Percentiles rank a stretch among this genome's conserved stretches.
These are phyloP conservation scores for Pteronotus mesoamericanus DNA, from an alignment of 2,797 vertebrate species.

Conservation along the genomic window DNA sequence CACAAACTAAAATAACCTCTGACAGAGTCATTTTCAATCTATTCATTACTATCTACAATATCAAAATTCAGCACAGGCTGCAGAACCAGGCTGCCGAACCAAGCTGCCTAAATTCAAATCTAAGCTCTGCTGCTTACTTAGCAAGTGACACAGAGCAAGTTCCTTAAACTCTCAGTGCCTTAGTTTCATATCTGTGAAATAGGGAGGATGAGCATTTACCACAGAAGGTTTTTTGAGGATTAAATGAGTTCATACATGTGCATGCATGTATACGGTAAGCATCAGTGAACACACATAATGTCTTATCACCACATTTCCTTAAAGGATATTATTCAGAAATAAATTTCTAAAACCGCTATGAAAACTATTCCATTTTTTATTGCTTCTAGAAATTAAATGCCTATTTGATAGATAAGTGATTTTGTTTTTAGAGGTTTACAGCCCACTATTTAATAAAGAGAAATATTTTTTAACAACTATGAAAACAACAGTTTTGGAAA, in stretches of 20 bases:
- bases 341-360: neutral
- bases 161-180: neutral
- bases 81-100: neutral
- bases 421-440: neutral
- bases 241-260: neutral
- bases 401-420: neutral
- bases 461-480: neutral
- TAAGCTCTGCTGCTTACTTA: neutral
- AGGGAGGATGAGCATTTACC: neutral
- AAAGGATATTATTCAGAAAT: neutral
- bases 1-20: neutral
- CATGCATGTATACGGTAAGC: neutral
- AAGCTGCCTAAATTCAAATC: neutral
- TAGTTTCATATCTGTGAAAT: neutral
- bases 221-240: neutral
- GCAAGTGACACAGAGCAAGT: neutral
- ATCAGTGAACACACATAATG: neutral
- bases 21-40: neutral
- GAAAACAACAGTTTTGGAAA: neutral
- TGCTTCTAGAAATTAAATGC: neutral
- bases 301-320: neutral
- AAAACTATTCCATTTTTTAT: neutral
- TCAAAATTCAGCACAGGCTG: neutral
- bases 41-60: neutral
- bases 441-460: neutral